These are phyloP conservation scores for Agrochola litura DNA, from an alignment of 2,888 invertebrate genomes.

Conservation along the genomic window DNA sequence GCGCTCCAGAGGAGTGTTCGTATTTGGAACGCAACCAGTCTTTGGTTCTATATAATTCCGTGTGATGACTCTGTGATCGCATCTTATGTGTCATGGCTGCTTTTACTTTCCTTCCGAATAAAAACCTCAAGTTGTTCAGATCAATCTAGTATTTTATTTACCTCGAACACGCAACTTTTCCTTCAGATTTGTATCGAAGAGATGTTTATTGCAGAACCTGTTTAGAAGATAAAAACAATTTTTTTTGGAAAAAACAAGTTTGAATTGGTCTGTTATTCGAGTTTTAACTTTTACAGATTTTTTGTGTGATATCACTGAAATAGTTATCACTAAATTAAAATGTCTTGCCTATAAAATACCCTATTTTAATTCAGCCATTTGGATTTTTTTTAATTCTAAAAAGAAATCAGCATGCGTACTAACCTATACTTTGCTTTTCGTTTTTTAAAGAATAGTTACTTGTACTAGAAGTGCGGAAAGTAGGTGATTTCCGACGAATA, in stretches of 20 bases:
- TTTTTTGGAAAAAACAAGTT: constrained; percentile 17
- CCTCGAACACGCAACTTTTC: no score
- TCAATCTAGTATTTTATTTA: no score
- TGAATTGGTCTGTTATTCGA: neutral
- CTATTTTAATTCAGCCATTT: neutral
- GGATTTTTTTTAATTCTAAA: neutral
- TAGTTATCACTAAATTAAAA: neutral
- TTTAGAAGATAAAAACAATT: constrained; percentile 28
- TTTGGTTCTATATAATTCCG: no score
- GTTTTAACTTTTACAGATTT: neutral
- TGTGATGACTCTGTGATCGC: no score
- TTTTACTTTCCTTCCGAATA: no score
- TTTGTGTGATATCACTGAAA: neutral
- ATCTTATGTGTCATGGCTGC: no score
- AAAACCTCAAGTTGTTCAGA: no score
- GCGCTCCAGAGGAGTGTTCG: no score
- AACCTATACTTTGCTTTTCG: neutral
- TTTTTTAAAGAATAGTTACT: neutral
- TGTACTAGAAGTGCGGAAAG: no score
- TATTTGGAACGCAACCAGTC: no score
- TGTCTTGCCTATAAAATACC: neutral
- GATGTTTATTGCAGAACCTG: constrained; percentile 30
- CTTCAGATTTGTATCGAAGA: constrained; percentile 46
- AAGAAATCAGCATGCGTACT: neutral
- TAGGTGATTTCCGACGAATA: no score